Evolutionary conservation across 2,113 vertebrate species (phyloP).

Genomic region (Myiozetetes cayanensis): DNA sequence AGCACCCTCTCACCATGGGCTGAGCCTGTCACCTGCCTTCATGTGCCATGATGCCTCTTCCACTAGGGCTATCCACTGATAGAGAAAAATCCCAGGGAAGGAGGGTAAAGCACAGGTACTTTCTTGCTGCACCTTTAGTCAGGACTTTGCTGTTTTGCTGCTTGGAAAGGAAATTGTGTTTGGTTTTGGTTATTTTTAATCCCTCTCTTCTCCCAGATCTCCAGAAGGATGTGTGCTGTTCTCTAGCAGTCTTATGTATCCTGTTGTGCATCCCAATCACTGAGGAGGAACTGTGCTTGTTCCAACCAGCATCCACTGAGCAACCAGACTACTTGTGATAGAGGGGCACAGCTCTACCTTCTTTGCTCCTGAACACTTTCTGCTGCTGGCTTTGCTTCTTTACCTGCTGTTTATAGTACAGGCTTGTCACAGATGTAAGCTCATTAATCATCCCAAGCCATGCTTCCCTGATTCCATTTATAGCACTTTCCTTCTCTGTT

Average conservation of each 20-base stretch:
- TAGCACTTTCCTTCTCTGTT: background rate
- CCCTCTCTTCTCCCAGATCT: background rate
- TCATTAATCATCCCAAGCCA: background rate
- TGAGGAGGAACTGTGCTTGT: background rate
- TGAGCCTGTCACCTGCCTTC: background rate
- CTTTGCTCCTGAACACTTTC: background rate
- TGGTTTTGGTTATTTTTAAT: background rate
- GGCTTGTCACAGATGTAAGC: background rate
- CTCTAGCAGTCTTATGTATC: background rate
- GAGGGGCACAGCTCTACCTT: background rate
- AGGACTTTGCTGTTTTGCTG: background rate
- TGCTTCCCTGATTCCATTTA: background rate
- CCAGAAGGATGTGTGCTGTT: background rate
- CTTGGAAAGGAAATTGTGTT: background rate
- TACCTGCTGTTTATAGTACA: slow-evolving; percentile 5
- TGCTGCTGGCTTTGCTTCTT: background rate
- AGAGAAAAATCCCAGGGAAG: background rate
- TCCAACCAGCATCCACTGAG: background rate
- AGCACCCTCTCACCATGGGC: background rate
- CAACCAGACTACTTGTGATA: background rate
- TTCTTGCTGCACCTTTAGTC: background rate
- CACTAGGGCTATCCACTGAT: background rate
- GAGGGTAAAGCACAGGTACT: background rate
- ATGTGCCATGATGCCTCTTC: accelerated
- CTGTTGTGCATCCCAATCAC: background rate